Base-by-base conservation (phyloP, 2,113 vertebrate genomes). In the Lamprologus callipterus region DNA sequence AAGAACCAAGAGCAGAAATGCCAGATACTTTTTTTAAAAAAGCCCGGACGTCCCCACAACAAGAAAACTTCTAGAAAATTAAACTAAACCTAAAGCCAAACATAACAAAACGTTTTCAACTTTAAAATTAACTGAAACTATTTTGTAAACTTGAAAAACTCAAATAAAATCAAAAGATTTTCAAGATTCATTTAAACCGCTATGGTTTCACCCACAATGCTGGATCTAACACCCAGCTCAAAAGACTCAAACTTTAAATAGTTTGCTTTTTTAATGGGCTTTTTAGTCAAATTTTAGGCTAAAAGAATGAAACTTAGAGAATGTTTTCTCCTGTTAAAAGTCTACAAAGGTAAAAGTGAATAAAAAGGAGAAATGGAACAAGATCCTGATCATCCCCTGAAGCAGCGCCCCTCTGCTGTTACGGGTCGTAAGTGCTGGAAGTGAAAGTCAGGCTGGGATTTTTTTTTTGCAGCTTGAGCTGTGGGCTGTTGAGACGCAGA, bases 51-150 rank as follows among this genome's bases (percentile, higher is more conserved):
- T 28, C 57, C 57, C 1, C 57, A 3, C 26, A 60, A 58, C 14
- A 58, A 58, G 3, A 58, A 58, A 31, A 31, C 0, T 58, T 58
- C 13, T 2, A 58, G 13, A 31, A 58, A 58, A 58, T 31, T 6
- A 58, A 60, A 9, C 8, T 58, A 9, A 60, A 58, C 55, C 55
- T 16, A 16, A 58, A 28, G 26, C 55, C 26, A 1, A 6, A 31
- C 8, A 31, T 31, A 31, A 60, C 1, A 17, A 58, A 2, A 58
- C 8, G 1, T 58, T 58, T 31, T 58, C 0, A 58, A 2, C 26
- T 58, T 58, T 58, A 16, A 16, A 58, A 31, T 6, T 31, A 31
- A 31, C 57, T 17, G 1, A 58, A 17, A 58, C 14, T 9, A 31
- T 58, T 31, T 60, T 31, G 5, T 60, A 60, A 60, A 3, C 26